Evolutionary conservation across 2,797 vertebrate genomes (phyloP).

Genomic region (Vespertilio murinus): DNA sequence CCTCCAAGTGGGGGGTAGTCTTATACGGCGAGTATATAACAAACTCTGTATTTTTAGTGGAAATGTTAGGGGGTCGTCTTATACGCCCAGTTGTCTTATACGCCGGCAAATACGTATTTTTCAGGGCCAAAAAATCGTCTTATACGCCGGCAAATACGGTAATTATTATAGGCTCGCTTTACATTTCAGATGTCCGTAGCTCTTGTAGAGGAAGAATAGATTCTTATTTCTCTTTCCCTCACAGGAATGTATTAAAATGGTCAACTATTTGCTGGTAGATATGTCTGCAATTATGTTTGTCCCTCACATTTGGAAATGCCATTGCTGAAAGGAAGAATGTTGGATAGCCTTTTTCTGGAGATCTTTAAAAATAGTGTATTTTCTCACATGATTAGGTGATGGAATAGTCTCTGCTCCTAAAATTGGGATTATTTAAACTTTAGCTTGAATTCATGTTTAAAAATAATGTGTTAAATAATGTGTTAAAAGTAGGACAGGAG

Average conservation of each 20-base stretch:
- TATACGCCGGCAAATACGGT: too few relatives aligned
- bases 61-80: too few relatives aligned
- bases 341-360: constrained; percentile 46
- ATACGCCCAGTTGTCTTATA: too few relatives aligned
- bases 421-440: constrained; percentile 34
- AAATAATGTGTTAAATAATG: constrained; percentile 27
- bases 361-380: constrained; percentile 46
- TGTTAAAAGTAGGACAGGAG: constrained; percentile 6
- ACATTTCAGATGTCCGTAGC: neutral
- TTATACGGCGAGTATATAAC: too few relatives aligned
- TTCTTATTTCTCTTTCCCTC: constrained; percentile 1
- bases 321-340: constrained; percentile 51
- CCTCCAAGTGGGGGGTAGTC: too few relatives aligned
- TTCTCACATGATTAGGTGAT: constrained; percentile 9
- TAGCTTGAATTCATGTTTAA: constrained; percentile 18
- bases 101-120: too few relatives aligned
- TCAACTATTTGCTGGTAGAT: constrained; percentile 51
- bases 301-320: constrained; percentile 52
- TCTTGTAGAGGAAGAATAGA: neutral
- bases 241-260: neutral
- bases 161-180: neutral
- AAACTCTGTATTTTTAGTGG: too few relatives aligned
- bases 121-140: too few relatives aligned
- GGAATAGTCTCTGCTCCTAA: neutral
- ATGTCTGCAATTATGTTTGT: constrained; percentile 59